phyloP scores from a whole-genome alignment of 2,797 vertebrate genomes.

The Neolamprologus multifasciatus region DNA sequence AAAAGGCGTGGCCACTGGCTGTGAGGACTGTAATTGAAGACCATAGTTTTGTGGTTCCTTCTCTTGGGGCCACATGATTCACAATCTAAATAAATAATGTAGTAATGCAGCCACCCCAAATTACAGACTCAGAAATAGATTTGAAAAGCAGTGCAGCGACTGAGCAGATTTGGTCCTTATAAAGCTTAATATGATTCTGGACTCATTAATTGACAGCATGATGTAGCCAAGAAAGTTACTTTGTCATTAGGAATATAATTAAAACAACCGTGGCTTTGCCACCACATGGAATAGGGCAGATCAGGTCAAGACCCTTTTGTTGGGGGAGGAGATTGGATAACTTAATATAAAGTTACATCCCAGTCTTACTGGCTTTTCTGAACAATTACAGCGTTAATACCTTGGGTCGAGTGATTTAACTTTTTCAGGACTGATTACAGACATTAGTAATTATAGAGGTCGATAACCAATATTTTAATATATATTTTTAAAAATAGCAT shows the following conservation, averaged over 20 bases:
- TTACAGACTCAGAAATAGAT: slow-evolving; percentile 75
- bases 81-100: slow-evolving; percentile 78
- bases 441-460: not conserved
- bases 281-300: not conserved
- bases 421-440: not conserved
- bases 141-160: slow-evolving; percentile 35
- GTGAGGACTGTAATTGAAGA: slow-evolving; percentile 76
- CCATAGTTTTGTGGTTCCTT: slow-evolving; percentile 66
- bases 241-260: not conserved
- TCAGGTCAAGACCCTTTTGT: slow-evolving; percentile 2
- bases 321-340: not conserved
- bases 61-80: slow-evolving; percentile 64
- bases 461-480: not conserved
- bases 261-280: not conserved
- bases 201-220: slow-evolving; percentile 27
- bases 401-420: not conserved
- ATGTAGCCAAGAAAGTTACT: not conserved
- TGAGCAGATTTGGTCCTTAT: slow-evolving; percentile 30
- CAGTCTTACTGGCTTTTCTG: not conserved
- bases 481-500: not conserved
- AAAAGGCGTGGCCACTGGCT: slow-evolving; percentile 60
- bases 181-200: slow-evolving; percentile 13
- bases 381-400: not conserved
- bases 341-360: not conserved
- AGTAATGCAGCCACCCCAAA: slow-evolving; percentile 74